These are phyloP conservation scores for Acholoe squamosa DNA, from an alignment of 2,888 invertebrate genomes.

Conservation along the genomic window DNA sequence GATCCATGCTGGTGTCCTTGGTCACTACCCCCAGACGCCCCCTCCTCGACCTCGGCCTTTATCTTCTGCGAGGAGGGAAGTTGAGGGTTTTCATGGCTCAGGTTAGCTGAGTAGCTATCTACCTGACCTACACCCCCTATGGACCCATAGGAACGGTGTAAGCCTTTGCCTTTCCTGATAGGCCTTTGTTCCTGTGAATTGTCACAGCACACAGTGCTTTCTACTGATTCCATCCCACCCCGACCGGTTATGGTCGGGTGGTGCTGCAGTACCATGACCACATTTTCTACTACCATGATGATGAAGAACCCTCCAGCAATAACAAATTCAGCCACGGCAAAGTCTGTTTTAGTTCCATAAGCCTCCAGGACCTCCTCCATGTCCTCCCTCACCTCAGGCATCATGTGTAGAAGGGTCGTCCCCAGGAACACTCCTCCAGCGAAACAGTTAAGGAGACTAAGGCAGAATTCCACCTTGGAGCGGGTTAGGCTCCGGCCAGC, in stretches of 20 bases:
- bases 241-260: background rate
- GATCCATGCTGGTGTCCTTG: background rate
- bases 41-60: background rate
- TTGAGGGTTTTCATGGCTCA: background rate
- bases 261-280: conserved; percentile 55
- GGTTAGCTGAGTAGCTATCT: background rate
- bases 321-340: conserved; percentile 79
- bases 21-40: background rate
- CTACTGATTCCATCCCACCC: background rate
- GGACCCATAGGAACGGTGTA: background rate
- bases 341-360: conserved; percentile 68
- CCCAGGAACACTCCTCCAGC: conserved; percentile 83
- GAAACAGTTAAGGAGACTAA: conserved; percentile 74
- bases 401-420: conserved; percentile 81
- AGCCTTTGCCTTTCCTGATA: background rate
- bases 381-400: conserved; percentile 81
- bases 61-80: background rate
- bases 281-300: conserved; percentile 77
- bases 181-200: background rate
- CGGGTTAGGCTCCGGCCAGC: background rate
- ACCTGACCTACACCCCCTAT: background rate
- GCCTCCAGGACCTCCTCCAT: conserved; percentile 70
- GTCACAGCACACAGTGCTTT: conserved; percentile 44
- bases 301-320: conserved; percentile 80
- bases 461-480: background rate